Percentiles rank a stretch among this genome's conserved stretches.
Conservation (phyloP, 2,888 invertebrate genomes). For the Pollenia angustigena region DNA sequence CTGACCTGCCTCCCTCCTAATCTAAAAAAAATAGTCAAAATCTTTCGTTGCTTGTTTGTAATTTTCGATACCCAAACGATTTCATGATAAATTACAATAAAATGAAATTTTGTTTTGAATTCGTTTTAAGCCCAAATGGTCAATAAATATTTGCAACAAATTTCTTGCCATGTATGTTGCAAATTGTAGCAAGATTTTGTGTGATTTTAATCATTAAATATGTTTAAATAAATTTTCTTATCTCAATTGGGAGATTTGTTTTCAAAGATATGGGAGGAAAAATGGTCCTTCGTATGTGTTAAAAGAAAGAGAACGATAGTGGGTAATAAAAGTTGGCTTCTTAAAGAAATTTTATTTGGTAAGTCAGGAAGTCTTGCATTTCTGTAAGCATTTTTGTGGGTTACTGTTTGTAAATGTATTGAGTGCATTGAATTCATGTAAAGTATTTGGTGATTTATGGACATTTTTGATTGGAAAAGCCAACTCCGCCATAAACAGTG, state of each 20-base stretch:
- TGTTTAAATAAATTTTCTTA: conserved; percentile 58
- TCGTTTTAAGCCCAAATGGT: conserved; percentile 33
- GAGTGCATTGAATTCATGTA: conserved; percentile 29
- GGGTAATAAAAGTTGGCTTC: conserved; percentile 20
- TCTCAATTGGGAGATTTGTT: conserved; percentile 61
- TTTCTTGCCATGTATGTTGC: conserved; percentile 40
- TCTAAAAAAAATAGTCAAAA: conserved; percentile 15
- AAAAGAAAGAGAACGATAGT: conserved; percentile 20
- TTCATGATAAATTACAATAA: conserved; percentile 67
- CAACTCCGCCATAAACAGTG: conserved; percentile 40
- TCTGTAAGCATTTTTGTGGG: neutral
- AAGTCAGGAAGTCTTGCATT: too few relatives aligned
- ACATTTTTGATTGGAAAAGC: conserved; percentile 55
- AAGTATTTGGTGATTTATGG: conserved; percentile 67
- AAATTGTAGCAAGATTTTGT: conserved; percentile 52
- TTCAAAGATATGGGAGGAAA: conserved; percentile 17
- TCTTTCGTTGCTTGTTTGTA: conserved; percentile 15
- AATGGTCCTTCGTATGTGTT: conserved; percentile 29
- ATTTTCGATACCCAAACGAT: conserved; percentile 39
- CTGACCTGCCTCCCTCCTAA: conserved; percentile 41
- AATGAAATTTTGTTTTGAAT: conserved; percentile 43
- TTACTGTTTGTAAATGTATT: conserved; percentile 27
- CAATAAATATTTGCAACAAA: conserved; percentile 53
- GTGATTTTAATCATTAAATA: conserved; percentile 47
- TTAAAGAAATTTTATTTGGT: neutral